Evolutionary conservation across 2,113 vertebrate species (phyloP).

Genomic region (Natator depressus): DNA sequence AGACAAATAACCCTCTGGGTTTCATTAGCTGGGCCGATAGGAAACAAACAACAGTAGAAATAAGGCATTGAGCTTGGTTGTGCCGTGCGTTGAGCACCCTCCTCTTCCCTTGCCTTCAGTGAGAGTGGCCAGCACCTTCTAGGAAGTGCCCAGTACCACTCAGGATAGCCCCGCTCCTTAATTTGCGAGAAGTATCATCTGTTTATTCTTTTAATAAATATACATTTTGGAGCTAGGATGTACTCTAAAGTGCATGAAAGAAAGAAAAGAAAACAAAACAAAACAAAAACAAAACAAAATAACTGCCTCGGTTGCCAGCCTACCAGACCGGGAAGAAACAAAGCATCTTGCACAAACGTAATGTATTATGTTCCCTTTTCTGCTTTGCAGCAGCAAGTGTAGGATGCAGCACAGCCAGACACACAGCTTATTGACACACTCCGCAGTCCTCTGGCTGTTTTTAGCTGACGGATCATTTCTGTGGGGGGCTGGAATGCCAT

Average conservation of each 20-base stretch:
- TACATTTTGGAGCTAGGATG: neutral
- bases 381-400: slow-evolving; percentile 8
- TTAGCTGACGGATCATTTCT: slow-evolving; percentile 58
- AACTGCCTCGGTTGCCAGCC: neutral
- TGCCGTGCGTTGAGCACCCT: neutral
- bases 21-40: neutral
- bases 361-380: rapidly evolving
- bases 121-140: neutral
- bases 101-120: neutral
- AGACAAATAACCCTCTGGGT: neutral
- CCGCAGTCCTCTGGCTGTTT: slow-evolving; percentile 53
- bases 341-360: neutral
- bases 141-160: neutral
- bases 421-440: slow-evolving; percentile 35
- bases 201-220: neutral
- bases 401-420: slow-evolving; percentile 36
- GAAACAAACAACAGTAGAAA: neutral
- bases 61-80: neutral
- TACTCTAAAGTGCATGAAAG: neutral
- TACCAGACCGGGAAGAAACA: neutral
- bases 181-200: neutral
- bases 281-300: neutral
- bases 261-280: neutral
- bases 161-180: neutral
- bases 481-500: slow-evolving; percentile 76